Evolutionary conservation across 2,113 vertebrate genomes (phyloP), one percentile per base, ranked within the genome.

Genomic region (Rhinoderma darwinii): DNA sequence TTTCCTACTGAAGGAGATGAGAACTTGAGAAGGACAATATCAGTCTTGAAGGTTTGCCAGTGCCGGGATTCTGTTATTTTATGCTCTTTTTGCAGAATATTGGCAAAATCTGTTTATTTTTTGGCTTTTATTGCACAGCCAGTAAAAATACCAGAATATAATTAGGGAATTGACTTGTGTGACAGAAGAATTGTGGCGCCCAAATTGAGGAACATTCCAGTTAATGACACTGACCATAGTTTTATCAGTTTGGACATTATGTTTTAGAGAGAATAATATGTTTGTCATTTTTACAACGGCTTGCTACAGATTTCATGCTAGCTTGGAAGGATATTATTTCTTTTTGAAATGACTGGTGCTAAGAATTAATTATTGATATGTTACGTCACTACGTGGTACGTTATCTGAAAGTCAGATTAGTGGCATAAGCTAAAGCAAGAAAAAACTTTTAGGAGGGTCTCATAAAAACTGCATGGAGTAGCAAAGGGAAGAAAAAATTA

Each of bases 81-180:
- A 80, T 59, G 77, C 77, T 22, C 51, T 37, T 22, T 59, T 51
- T 59, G 32, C 51, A 39, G 77, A 80, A 59, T 80, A 80, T 80
- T 80, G 77, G 77, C 77, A 80, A 80, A 51, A 59, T 56, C 51
- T 80, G 51, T 18, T n/a, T n/a, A n/a, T 80, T 59, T 11, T 59
- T 54, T 22, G 50, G 30, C 77, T 59, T 59, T 37, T 80, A 80
- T 59, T 80, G 50, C 35, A 39, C 50, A 15, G 30, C 51, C 77
- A 39, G 22, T 37, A 39, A 54, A 50, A 80, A 80, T 32, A 80
- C 39, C 77, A n/a, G 50, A 80, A 80, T 5, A 80, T 56, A 80
- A 80, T 80, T 59, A 80, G 77, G 51, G 22, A 80, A 80, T 80
- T 80, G 77, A 80, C 50, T n/a, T 37, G 51, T 80, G 77, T 80